A percentile compares a stretch with the other conserved stretches of the same genome.
These are phyloP conservation scores for Mycetomoellerius zeteki DNA, from an alignment of 1,140 invertebrate genomes.

Conservation along the genomic window DNA sequence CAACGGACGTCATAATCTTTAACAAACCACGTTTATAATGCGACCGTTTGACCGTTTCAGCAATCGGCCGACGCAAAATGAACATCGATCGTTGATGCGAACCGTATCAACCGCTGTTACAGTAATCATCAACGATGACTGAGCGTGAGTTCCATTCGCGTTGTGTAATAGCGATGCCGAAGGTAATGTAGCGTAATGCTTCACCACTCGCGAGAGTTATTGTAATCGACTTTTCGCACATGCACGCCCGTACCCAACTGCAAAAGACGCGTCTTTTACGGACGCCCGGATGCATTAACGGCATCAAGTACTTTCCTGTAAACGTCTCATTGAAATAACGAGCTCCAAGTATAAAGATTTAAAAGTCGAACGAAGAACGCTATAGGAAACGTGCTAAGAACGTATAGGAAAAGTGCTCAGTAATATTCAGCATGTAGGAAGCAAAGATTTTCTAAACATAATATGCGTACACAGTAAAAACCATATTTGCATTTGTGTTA, in stretches of 20 bases:
- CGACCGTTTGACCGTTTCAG: background rate
- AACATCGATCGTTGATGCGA: constrained; percentile 49
- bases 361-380: constrained; percentile 38
- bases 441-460: background rate
- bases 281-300: constrained; percentile 34
- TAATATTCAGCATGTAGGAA: constrained; percentile 14
- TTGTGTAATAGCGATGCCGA: background rate
- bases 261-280: constrained; percentile 28
- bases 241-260: background rate
- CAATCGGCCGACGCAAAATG: constrained; percentile 6
- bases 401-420: background rate
- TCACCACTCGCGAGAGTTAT: constrained; percentile 55
- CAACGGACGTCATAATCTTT: constrained; percentile 9
- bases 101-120: background rate
- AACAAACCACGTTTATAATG: constrained; percentile 43
- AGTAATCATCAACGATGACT: constrained; percentile 50
- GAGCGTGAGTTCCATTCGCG: background rate
- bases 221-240: constrained; percentile 43
- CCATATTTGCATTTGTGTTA: too few relatives aligned
- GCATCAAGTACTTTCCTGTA: constrained; percentile 28
- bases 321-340: constrained; percentile 25
- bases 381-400: background rate
- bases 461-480: too few relatives aligned
- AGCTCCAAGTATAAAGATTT: constrained; percentile 35
- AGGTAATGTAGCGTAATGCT: constrained; percentile 65